Base-by-base conservation (phyloP, 2,797 vertebrate species). In the Philypnodon macrostomus region DNA sequence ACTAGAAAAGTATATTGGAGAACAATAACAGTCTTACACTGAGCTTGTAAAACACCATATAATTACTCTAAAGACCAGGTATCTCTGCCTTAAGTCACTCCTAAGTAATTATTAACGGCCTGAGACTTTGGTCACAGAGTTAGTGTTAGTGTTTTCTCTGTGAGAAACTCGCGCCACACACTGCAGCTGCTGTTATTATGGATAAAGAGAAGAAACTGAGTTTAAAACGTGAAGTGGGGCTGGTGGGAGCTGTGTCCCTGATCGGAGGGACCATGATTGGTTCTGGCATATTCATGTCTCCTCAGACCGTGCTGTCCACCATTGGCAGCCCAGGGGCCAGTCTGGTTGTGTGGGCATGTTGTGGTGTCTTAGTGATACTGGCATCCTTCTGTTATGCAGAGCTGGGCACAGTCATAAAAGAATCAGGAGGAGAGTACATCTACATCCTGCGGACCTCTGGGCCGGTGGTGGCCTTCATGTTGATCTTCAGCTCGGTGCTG, bases 211-310 rank as follows among this genome's bases (percentile, higher is more conserved):
- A 78, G 21, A 85, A 81, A 38, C 68, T 95, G 29, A 85, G 13
- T 21, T 70, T 96, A 63, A 90, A 88, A 53, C 79, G 83, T 24
- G 90, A 96, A 26, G 71, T 96, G 0, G 88, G 92, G n/a, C 74
- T 96, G 54, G 56, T 90, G 33, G 93, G 91, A 0, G 77, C 90
- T 0, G 83, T 93, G 59, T 94, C 93, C 32, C 85, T 97, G 52
- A 91, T 93, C 1, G 85, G 77, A 1, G 93, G 93, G 12, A 93
- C 90, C 0, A 92, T 94, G 91, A 92, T 96, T 1, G 89, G 93
- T 24, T 93, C 92, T 0, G 92, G 95, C 49, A 94, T 97, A 73
- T 94, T 97, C 70, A 94, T 95, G 92, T 91, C 91, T 11, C 94
- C 93, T 0, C 90, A 95, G 75, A 87, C 88, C 10, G 87, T 95